A percentile compares a stretch with the other conserved stretches of the same genome.
phyloP scores from a whole-genome alignment of 2,888 invertebrate genomes.

The Dasypolia templi region DNA sequence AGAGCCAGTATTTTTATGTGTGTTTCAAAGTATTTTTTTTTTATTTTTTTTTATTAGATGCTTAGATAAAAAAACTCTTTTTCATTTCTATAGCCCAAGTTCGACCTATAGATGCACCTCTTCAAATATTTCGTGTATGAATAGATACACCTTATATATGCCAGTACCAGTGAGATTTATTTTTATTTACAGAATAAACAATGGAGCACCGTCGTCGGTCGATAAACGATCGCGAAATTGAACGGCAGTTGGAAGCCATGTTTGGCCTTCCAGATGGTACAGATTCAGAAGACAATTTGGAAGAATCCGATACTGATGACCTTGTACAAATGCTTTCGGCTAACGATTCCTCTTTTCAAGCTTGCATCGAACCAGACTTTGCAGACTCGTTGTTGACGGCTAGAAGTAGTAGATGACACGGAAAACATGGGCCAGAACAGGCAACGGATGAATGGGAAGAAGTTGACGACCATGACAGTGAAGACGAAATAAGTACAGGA shows the following conservation, averaged over 20 bases:
- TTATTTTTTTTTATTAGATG: too few species aligned
- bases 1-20: too few species aligned
- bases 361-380: conserved; percentile 14
- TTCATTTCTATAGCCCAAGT: too few species aligned
- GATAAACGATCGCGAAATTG: conserved; percentile 18
- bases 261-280: too few species aligned
- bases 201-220: conserved; percentile 12
- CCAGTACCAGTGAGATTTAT: conserved; percentile 16
- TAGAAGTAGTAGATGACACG: conserved; percentile 20
- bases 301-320: conserved; percentile 41
- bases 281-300: conserved; percentile 26
- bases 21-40: too few species aligned
- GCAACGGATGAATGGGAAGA: conserved; percentile 30
- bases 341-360: conserved; percentile 15
- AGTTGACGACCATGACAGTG: conserved; percentile 19
- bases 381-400: conserved; percentile 14
- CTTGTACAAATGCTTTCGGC: conserved; percentile 11
- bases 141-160: too few species aligned
- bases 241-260: conserved; percentile 39
- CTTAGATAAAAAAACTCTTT: too few species aligned
- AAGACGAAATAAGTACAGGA: conserved; percentile 21
- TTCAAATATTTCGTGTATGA: too few species aligned
- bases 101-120: too few species aligned
- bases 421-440: conserved; percentile 31
- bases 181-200: conserved; percentile 14